phyloP scores from a whole-genome alignment of 2,797 vertebrate genomes.

The Acrossocheilus fasciatus region DNA sequence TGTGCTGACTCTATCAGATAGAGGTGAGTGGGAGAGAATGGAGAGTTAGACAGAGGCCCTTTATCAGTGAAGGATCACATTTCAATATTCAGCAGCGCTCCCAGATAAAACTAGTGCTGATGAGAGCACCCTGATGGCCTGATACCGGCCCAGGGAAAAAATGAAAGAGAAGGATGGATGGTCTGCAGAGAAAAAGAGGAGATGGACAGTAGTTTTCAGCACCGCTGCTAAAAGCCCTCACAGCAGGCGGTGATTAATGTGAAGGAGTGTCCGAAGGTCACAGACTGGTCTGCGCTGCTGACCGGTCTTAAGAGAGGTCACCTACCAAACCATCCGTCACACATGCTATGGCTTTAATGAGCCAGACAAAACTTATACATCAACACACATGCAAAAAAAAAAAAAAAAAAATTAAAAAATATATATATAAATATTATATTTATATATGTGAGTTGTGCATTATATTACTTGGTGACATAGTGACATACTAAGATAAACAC shows the following conservation, averaged over 20 bases:
- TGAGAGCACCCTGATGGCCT: slow-evolving; percentile 95
- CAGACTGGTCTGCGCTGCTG: slow-evolving; percentile 80
- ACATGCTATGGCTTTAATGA: slow-evolving; percentile 14
- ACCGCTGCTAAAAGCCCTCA: slow-evolving; percentile 80
- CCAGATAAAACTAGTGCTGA: slow-evolving; percentile 91
- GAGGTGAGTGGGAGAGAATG: slow-evolving; percentile 91
- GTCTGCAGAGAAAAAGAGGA: slow-evolving; percentile 54
- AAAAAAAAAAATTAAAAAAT: too few relatives aligned
- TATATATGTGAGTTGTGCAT: background rate
- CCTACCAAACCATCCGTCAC: slow-evolving; percentile 84
- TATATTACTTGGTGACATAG: background rate
- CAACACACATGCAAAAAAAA: background rate
- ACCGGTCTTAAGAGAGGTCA: slow-evolving; percentile 91
- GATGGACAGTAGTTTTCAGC: slow-evolving; percentile 93
- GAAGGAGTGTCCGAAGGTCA: slow-evolving; percentile 92
- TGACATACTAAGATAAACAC: slow-evolving; percentile 15
- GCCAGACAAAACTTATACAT: background rate
- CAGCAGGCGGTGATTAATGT: slow-evolving; percentile 93
- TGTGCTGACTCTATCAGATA: slow-evolving; percentile 86
- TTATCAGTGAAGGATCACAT: slow-evolving; percentile 96
- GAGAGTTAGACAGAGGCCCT: slow-evolving; percentile 75
- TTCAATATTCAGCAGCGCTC: slow-evolving; percentile 95
- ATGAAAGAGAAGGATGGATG: slow-evolving; percentile 64
- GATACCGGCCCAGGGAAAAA: slow-evolving; percentile 92
- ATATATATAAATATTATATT: too few relatives aligned